Evolutionary conservation across 2,797 vertebrate genomes (phyloP).

Genomic region (Micrastur ruficollis): DNA sequence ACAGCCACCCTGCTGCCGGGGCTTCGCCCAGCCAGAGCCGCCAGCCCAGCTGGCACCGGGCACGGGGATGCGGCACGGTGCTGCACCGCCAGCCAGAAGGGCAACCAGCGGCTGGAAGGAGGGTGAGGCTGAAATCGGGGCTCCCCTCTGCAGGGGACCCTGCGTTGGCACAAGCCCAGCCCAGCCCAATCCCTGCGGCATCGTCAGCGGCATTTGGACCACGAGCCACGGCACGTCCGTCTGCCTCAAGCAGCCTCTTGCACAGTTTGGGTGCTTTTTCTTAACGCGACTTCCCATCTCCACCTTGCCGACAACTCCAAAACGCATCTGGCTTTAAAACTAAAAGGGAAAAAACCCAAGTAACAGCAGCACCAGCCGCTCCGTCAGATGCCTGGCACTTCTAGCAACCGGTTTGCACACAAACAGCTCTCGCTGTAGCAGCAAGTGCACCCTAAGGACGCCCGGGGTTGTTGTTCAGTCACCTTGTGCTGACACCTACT

Average conservation of each 20-base stretch:
- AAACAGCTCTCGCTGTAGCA: background rate
- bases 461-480: background rate
- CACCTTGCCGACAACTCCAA: background rate
- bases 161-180: background rate
- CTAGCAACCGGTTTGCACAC: background rate
- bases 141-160: background rate
- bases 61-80: accelerated
- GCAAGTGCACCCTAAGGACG: background rate
- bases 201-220: accelerated
- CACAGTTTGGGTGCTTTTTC: accelerated
- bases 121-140: background rate
- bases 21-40: accelerated
- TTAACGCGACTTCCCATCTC: background rate
- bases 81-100: accelerated
- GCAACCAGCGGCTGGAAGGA: background rate
- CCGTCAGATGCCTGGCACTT: background rate
- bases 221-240: accelerated
- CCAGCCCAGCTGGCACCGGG: background rate
- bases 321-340: background rate
- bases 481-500: slow-evolving; percentile 5
- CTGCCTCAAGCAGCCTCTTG: background rate
- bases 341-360: background rate
- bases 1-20: background rate
- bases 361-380: background rate
- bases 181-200: background rate